Conservation (phyloP, 2,797 vertebrate genomes). For the Gymnothorax reevesii region DNA sequence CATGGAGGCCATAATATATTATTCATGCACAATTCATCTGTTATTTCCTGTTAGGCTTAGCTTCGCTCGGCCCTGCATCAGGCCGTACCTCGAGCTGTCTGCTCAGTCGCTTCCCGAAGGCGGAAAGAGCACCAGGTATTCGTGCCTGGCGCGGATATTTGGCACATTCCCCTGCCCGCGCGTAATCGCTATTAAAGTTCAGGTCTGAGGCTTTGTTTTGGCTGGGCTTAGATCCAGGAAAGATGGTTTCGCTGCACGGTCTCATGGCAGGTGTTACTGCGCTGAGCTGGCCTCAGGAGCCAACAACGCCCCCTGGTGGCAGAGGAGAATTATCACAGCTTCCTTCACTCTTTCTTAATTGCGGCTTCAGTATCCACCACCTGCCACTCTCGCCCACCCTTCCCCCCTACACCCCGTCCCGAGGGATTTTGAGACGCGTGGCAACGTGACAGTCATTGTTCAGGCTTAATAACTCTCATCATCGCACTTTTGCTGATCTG, state of each 20-base stretch:
- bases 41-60: background rate
- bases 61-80: background rate
- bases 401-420: no score
- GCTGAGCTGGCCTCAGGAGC: background rate
- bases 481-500: background rate
- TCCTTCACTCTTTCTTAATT: background rate
- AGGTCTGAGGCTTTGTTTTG: background rate
- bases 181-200: background rate
- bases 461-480: background rate
- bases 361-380: background rate
- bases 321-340: background rate
- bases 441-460: conserved; percentile 12
- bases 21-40: background rate
- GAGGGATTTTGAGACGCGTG: background rate
- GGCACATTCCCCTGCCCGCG: background rate
- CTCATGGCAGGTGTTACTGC: background rate
- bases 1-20: conserved; percentile 13
- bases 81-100: background rate
- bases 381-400: background rate
- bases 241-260: background rate
- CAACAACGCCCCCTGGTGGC: conserved; percentile 18
- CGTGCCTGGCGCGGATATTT: background rate
- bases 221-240: background rate
- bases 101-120: background rate
- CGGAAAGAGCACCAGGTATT: background rate